phyloP scores from a whole-genome alignment of 2,797 vertebrate genomes.

The Siniperca undulata region DNA sequence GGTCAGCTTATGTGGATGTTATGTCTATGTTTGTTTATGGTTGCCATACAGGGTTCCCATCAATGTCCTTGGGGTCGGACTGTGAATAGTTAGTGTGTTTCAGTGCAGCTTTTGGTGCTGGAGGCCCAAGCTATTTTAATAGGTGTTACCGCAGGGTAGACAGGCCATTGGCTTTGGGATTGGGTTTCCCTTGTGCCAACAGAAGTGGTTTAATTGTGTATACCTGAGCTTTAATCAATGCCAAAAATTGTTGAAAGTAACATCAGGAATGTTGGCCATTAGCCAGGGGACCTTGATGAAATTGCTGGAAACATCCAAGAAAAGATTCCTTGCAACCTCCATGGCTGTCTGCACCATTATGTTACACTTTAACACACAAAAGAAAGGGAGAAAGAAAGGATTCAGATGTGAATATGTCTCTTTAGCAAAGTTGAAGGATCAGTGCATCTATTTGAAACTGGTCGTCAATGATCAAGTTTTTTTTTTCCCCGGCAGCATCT shows the following conservation, averaged over 20 bases:
- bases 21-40: constrained; percentile 70
- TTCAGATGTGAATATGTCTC: constrained; percentile 18
- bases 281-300: constrained; percentile 71
- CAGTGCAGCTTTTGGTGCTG: constrained; percentile 48
- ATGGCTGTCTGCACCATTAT: constrained; percentile 23
- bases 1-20: constrained; percentile 55
- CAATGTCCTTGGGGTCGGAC: constrained; percentile 63
- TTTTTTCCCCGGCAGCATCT: neutral
- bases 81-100: constrained; percentile 63
- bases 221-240: constrained; percentile 83
- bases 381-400: neutral
- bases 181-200: constrained; percentile 78
- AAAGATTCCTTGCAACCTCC: constrained; percentile 36
- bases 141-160: constrained; percentile 73
- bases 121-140: constrained; percentile 72
- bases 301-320: constrained; percentile 60
- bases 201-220: constrained; percentile 80
- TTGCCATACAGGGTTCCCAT: constrained; percentile 65
- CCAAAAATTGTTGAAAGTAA: constrained; percentile 74
- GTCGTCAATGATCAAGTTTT: neutral
- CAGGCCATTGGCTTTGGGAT: constrained; percentile 67
- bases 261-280: constrained; percentile 70
- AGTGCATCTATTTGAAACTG: constrained; percentile 9
- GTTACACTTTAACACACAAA: constrained; percentile 38
- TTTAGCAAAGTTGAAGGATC: constrained; percentile 11